These are phyloP conservation scores for Omphaloscelis lunosa DNA, from an alignment of 2,888 invertebrate genomes.

Conservation along the genomic window DNA sequence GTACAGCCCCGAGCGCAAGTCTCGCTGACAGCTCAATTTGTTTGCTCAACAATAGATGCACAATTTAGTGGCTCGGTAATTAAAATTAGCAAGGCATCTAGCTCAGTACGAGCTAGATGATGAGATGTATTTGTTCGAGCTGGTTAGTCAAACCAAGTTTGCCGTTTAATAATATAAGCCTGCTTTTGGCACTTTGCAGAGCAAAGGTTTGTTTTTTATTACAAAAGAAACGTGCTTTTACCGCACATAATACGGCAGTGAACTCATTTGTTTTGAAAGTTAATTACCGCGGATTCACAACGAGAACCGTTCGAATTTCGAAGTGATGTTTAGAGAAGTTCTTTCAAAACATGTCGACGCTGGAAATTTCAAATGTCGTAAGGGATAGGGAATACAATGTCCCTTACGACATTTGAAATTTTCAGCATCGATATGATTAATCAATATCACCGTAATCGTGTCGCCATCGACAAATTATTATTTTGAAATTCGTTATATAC, in stretches of 20 bases:
- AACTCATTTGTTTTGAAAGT: conserved; percentile 10
- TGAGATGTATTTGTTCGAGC: conserved; percentile 23
- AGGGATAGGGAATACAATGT: no score
- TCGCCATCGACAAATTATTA: neutral
- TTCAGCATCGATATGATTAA: no score
- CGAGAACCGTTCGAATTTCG: neutral
- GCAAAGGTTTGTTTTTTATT: neutral
- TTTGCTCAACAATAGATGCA: conserved; percentile 47
- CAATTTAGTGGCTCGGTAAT: conserved; percentile 46
- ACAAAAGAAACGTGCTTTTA: neutral
- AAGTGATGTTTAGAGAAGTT: neutral
- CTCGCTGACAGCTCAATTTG: conserved; percentile 63
- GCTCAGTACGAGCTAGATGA: no score
- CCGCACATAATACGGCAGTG: no score
- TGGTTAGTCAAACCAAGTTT: neutral
- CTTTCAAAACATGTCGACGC: neutral
- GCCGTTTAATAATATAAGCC: neutral
- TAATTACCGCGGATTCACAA: neutral
- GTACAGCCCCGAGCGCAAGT: conserved; percentile 42
- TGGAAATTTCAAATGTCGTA: no score
- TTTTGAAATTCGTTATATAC: neutral
- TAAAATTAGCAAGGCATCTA: no score
- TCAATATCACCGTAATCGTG: no score
- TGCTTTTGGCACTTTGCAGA: conserved; percentile 5
- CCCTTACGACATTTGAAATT: no score